Evolutionary conservation across 2,113 vertebrate species (phyloP), one percentile per base, ranked within the genome.

Genomic region (Centropus unirufus): DNA sequence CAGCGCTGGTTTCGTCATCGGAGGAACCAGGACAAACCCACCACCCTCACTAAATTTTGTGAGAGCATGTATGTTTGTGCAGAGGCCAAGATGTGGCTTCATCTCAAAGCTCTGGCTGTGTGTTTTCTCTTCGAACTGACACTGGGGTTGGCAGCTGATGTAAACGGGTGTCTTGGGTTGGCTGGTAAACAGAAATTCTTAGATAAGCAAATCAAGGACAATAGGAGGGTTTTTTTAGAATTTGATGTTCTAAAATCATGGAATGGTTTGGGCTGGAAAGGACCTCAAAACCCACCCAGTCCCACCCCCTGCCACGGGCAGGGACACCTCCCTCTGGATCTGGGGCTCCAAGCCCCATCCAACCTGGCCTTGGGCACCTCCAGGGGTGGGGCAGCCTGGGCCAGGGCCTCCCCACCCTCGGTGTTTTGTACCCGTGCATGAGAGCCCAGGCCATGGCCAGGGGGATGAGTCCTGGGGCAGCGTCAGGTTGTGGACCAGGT

Each of bases 11-110:
- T 99, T 98, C 98, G 99, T 47, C 99, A 98, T 44, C 98, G 99
- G 89, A 98, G 99, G 97, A 99, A 99, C 98, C 99, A 99, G 96
- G 99, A 99, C 95, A 99, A 99, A 95, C 99, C 99, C 94, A 98
- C 98, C 96, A 98, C 97, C 61, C 98, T 99, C 97, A 99, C 98
- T 14, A 99, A 99, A 94, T 99, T 99, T 97, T 99, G 99, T 92
- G 99, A 99, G 97, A 99, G 99, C 99, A 99, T 99, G 99, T 99
- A 98, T 93, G 99, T 99, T 58, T 95, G 83, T 92, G 89, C 92
- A 66, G 61, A 67, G 64, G 88, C 81, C 64, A 54, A 52, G 61
- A 77, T n/a, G 67, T 85, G 93, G 89, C 93, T 89, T 87, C 58
- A 29, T 54, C 61, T 26, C 40, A 57, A 46, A 84, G 44, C 76